Conservation (phyloP, 2,888 invertebrate genomes). For the Eumerus sabulonum region DNA sequence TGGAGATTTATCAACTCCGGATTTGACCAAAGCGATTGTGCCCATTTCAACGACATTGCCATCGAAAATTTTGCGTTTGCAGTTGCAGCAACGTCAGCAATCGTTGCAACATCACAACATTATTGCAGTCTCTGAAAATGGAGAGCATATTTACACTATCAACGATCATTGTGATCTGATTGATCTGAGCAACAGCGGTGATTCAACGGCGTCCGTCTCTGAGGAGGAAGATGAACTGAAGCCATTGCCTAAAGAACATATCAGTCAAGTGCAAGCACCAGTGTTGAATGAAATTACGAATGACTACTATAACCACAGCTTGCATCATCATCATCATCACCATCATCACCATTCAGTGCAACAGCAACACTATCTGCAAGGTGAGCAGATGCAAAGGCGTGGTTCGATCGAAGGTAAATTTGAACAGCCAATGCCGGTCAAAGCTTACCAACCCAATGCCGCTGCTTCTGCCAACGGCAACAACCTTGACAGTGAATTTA, state of each 20-base stretch:
- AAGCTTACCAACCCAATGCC: constrained; percentile 42
- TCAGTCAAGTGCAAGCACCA: constrained; percentile 51
- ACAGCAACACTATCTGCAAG: constrained; percentile 72
- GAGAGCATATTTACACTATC: constrained; percentile 53
- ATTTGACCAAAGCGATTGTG: constrained; percentile 73
- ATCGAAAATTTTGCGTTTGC: constrained; percentile 75
- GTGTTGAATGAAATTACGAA: constrained; percentile 56
- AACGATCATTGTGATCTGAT: constrained; percentile 48
- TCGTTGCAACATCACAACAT: constrained; percentile 61
- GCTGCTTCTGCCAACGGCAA: constrained; percentile 40
- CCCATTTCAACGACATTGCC: constrained; percentile 77
- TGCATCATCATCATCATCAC: constrained; percentile 55
- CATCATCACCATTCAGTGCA: constrained; percentile 71
- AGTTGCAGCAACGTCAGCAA: constrained; percentile 69
- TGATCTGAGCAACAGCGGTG: constrained; percentile 71
- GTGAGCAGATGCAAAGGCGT: constrained; percentile 71
- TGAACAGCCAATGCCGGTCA: constrained; percentile 42
- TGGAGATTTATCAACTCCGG: constrained; percentile 14
- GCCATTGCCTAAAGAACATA: constrained; percentile 72
- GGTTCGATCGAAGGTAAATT: constrained; percentile 56
- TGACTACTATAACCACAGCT: constrained; percentile 47
- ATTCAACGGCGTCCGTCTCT: constrained; percentile 74
- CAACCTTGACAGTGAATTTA: constrained; percentile 54
- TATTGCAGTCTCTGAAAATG: constrained; percentile 56
- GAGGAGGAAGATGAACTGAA: constrained; percentile 78